A percentile compares a stretch with the other conserved stretches of the same genome.
Evolutionary conservation across 2,797 vertebrate genomes (phyloP).

Genomic region (Alca torda): DNA sequence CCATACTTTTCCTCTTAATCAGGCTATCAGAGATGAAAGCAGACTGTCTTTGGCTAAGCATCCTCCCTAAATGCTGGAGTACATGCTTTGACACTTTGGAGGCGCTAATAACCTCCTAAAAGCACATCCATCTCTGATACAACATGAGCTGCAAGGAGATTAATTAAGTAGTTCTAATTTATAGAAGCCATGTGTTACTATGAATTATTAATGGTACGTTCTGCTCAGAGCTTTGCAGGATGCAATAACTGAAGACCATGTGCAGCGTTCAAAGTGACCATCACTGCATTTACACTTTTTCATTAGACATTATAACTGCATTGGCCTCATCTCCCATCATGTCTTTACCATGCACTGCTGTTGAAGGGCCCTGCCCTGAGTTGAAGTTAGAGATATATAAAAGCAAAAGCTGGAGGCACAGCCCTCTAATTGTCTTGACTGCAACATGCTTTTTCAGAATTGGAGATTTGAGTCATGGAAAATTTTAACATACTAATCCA

Average conservation of each 20-base stretch:
- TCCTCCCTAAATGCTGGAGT: background rate
- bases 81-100: slow-evolving; percentile 16
- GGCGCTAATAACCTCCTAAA: background rate
- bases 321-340: background rate
- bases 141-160: background rate
- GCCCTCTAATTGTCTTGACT: background rate
- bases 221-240: background rate
- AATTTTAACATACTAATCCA: background rate
- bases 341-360: background rate
- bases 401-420: background rate
- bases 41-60: background rate
- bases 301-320: background rate
- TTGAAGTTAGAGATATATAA: background rate
- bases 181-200: background rate
- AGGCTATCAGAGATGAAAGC: background rate
- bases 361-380: background rate
- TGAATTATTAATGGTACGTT: slow-evolving; percentile 32
- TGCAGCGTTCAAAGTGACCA: background rate
- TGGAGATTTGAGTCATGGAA: background rate
- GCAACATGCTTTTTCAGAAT: background rate
- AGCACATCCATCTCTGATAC: background rate
- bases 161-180: slow-evolving; percentile 6
- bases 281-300: background rate
- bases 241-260: background rate
- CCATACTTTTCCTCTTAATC: background rate